Evolutionary conservation across 2,888 invertebrate genomes (phyloP), one percentile per base, ranked within the genome.

Genomic region (Dione juno): DNA sequence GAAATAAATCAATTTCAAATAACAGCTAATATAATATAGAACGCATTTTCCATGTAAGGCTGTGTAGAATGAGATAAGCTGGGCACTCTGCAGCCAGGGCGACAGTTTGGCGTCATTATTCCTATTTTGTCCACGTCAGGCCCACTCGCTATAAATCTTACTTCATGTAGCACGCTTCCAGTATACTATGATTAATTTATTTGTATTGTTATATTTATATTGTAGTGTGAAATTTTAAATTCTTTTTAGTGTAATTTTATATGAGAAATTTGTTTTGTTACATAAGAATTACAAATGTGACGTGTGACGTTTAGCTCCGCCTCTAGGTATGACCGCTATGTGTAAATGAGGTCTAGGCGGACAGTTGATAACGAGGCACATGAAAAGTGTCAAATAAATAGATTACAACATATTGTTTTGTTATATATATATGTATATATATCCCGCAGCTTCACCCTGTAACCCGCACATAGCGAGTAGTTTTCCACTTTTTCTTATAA

Each of bases 51-150:
- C 53, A 21, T 53, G 41, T 57, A 50, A 53, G 40, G 54, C 61
- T 68, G 63, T 59, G 67, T 65, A 67, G 40, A 35, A 66, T 21
- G 43, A 54, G 53, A 69, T 69, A 66, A 66, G 69, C 61, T 52
- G 66, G 66, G 45, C 63, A 66, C 37, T 66, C 57, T 48, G 54
- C 54, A 57, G 63, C 63, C 64, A 45, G 52, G 16, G 35, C 35
- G 59, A 66, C 63, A 52, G 69, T 69, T 66, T 67, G 41, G 63
- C 69, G 57, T 69, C 72, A 72, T 72, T 72, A 71, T 66, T 63
- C 69, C 69, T 66, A 72, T 69, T 72, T 61, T 72, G 69, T 72
- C 63, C 66, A 63, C 66, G 66, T 72, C 69, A 72, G 54, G 40
- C 35, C 41, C 16, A 35, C 41, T 69, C 54, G 41, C 59, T 53